A percentile compares a stretch with the other conserved stretches of the same genome.
These are phyloP conservation scores for Malurus splendens DNA, from an alignment of 2,797 vertebrate species.

Conservation along the genomic window DNA sequence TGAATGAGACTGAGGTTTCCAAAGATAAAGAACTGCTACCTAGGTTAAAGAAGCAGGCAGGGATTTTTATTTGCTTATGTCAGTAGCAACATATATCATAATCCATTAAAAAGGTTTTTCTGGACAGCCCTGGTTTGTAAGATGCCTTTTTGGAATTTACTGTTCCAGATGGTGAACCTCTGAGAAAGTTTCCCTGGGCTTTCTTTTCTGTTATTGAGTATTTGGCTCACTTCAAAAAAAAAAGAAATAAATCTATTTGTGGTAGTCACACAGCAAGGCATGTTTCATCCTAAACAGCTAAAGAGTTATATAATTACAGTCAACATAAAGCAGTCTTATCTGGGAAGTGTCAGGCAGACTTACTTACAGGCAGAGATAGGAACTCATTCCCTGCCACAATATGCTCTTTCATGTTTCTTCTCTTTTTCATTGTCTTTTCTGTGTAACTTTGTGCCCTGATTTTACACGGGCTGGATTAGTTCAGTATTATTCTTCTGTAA, in stretches of 20 bases:
- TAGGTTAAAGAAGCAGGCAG: neutral
- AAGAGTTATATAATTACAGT: constrained; percentile 12
- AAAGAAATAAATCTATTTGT: neutral
- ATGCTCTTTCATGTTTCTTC: neutral
- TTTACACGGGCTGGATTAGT: neutral
- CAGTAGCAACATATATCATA: neutral
- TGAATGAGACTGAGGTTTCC: neutral
- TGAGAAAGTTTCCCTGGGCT: neutral
- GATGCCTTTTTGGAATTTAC: neutral
- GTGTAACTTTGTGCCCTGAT: neutral
- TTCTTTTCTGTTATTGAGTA: neutral
- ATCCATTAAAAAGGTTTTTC: neutral
- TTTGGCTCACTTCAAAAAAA: neutral
- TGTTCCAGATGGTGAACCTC: neutral
- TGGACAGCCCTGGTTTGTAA: neutral
- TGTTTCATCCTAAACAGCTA: constrained; percentile 18
- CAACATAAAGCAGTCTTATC: constrained; percentile 33
- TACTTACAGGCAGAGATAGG: neutral
- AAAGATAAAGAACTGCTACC: neutral
- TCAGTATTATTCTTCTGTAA: neutral
- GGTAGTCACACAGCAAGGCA: neutral
- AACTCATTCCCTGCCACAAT: neutral
- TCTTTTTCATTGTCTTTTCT: neutral
- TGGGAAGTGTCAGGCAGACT: constrained; percentile 13
- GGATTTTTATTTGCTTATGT: neutral